Evolutionary conservation across 2,797 vertebrate species (phyloP), one percentile per base, ranked within the genome.

Genomic region (Pseudochirops cupreus): DNA sequence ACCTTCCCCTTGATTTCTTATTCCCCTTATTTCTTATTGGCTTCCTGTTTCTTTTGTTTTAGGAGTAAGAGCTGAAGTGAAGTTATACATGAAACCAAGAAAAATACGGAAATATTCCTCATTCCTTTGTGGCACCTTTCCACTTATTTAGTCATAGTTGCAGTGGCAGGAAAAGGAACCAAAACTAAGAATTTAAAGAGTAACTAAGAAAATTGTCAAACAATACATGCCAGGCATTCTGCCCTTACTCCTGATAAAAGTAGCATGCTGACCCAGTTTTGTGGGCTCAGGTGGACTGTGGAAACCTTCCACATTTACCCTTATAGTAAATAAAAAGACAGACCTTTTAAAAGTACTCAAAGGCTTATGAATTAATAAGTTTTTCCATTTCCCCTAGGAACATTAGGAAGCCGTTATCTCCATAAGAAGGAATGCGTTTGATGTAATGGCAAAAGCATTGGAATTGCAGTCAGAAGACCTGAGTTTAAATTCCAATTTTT

Each of bases 211-310:
- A 62, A 1, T 82, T 67, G 29, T 57, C 93, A 92, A 56, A 92
- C 55, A 74, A 74, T 28, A 57, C 50, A 50, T 59, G 56, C 91
- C n/a, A 93, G 31, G 6, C 56, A 0, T 93, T 95, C 62, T 90
- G 7, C 56, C 50, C 91, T 87, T 94, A 90, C 16, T 55, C 12
- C 26, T 94, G 39, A 87, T 46, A 21, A 62, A 58, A 62, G n/a
- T 91, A 91, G 57, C 14, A 91, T n/a, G 7, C 6, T 2, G 62
- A 3, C 82, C 1, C 0, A 93, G 4, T 0, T 6, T 56, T 90
- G 62, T 91, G 16, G 91, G 24, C 94, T 95, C 53, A 10, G 21
- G 28, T 94, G 92, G 62, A 55, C 92, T 29, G 91, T 91, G n/a
- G 50, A 57, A 46, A n/a, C 1, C 33, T 95, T 93, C 90, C 46